A percentile compares a stretch with the other conserved stretches of the same genome.
These are phyloP conservation scores for Cyprinodon variegatus DNA, from an alignment of 2,113 vertebrate genomes.

Conservation along the genomic window DNA sequence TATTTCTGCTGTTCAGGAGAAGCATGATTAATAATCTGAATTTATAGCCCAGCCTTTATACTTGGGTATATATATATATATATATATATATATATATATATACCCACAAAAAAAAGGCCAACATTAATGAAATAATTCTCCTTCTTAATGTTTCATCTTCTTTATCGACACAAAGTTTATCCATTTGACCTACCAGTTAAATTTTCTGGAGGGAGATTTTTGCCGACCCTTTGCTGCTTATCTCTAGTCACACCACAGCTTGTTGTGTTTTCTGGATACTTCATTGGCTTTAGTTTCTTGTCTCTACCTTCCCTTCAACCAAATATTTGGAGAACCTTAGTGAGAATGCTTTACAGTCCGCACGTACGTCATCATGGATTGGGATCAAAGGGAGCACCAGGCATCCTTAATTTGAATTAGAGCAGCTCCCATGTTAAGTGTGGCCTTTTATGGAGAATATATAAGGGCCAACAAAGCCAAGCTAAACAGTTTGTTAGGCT, in stretches of 20 bases:
- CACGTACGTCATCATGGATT: neutral
- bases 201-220: neutral
- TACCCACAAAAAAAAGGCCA: too few species aligned
- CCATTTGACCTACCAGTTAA: constrained; percentile 6
- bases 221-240: neutral
- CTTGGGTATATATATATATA: too few species aligned
- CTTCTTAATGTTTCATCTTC: constrained; percentile 1
- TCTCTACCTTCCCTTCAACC: neutral
- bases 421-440: neutral
- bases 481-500: constrained; percentile 12
- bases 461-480: neutral
- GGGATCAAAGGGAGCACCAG: neutral
- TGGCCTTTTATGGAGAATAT: neutral
- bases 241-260: neutral
- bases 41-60: too few species aligned
- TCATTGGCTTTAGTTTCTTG: neutral
- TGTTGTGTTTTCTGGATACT: neutral
- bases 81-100: too few species aligned
- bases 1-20: too few species aligned
- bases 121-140: neutral
- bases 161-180: neutral
- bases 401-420: constrained; percentile 5
- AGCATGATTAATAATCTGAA: too few species aligned
- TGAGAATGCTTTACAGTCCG: neutral
- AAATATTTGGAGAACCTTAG: neutral